Percentiles rank a stretch among this genome's conserved stretches.
phyloP scores from a whole-genome alignment of 2,113 vertebrate genomes.

The Hucho hucho region DNA sequence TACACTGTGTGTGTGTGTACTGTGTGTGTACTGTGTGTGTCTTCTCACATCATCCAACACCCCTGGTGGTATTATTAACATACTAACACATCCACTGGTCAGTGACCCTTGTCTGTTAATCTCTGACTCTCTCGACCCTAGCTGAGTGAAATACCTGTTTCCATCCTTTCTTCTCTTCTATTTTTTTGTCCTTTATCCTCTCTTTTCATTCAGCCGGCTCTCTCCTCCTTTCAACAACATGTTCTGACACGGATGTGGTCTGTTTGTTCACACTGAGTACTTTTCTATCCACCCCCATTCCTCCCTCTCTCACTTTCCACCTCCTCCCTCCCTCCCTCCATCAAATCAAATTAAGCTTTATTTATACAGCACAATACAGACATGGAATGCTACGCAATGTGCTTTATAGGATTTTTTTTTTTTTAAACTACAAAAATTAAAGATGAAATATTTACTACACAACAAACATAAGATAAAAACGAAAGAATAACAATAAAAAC shows the following conservation, averaged over 20 bases:
- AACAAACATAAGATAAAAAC: no score
- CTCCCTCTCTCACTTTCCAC: neutral
- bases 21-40: constrained; percentile 9
- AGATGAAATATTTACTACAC: no score
- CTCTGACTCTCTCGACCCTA: no score
- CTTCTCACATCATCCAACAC: neutral
- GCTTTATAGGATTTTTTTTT: no score
- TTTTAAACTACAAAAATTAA: no score
- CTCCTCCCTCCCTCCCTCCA: neutral
- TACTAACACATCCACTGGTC: no score
- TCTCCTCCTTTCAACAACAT: neutral
- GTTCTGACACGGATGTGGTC: constrained; percentile 18
- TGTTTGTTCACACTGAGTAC: constrained; percentile 19
- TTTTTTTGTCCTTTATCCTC: neutral
- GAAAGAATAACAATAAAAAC: no score
- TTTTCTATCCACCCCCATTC: constrained; percentile 9
- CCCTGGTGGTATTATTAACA: neutral
- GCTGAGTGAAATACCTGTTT: neutral
- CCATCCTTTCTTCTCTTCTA: neutral
- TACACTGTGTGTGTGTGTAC: constrained; percentile 10
- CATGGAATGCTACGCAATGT: no score
- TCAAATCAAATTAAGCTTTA: no score
- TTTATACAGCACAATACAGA: no score
- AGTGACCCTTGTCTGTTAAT: no score
- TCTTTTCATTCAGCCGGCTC: neutral